Percentiles rank a stretch among this genome's conserved stretches.
Evolutionary conservation across 2,888 invertebrate genomes (phyloP).

Genomic region (Scelioninae gen. 1): DNA sequence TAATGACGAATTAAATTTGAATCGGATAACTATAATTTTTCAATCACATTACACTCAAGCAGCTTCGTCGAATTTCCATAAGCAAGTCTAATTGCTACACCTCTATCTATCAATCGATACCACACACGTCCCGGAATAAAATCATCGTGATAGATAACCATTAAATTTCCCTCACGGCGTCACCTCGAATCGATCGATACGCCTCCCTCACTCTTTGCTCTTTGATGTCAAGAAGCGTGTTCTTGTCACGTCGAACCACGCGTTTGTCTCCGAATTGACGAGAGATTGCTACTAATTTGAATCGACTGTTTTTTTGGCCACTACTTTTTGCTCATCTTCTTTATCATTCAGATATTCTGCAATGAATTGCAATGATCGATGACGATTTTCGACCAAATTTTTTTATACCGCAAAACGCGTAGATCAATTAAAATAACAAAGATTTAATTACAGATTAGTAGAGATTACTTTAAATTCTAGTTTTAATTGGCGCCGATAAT

Average conservation of each 20-base stretch:
- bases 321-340: neutral
- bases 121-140: constrained; percentile 53
- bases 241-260: constrained; percentile 40
- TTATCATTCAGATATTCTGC: no score
- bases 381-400: constrained; percentile 15
- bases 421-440: constrained; percentile 58
- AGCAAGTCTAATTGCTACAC: constrained; percentile 27
- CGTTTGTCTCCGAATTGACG: constrained; percentile 39
- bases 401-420: neutral
- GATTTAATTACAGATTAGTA: constrained; percentile 68
- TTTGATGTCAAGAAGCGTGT: constrained; percentile 56
- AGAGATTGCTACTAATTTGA: constrained; percentile 39
- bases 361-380: constrained; percentile 24
- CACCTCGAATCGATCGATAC: constrained; percentile 57
- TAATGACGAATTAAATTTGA: no score
- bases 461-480: constrained; percentile 52
- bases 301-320: constrained; percentile 5
- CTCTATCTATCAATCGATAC: constrained; percentile 39
- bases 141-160: constrained; percentile 52
- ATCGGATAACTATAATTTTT: no score
- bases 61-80: constrained; percentile 25
- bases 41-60: no score
- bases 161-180: constrained; percentile 58
- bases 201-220: constrained; percentile 41
- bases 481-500: constrained; percentile 63